Percentiles rank a stretch among this genome's conserved stretches.
phyloP scores from a whole-genome alignment of 2,888 invertebrate species.

The Chrysolina oricalcia region DNA sequence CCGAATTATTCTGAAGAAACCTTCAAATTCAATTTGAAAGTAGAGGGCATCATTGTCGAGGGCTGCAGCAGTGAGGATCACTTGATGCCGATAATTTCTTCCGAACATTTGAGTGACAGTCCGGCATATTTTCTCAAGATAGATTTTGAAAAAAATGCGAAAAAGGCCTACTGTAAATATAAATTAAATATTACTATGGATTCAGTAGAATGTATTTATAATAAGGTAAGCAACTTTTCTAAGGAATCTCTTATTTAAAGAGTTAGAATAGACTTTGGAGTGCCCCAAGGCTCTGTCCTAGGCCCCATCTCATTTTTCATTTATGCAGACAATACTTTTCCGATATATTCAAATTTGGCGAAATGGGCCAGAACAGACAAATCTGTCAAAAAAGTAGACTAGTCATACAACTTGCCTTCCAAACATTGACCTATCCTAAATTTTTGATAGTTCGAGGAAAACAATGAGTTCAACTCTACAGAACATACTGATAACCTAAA shows the following conservation, averaged over 20 bases:
- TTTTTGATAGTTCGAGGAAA: too few relatives aligned
- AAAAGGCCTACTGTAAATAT: conserved; percentile 77
- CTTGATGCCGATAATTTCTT: conserved; percentile 80
- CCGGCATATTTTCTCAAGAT: conserved; percentile 82
- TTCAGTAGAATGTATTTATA: conserved; percentile 84
- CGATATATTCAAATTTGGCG: too few relatives aligned
- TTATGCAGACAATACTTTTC: too few relatives aligned
- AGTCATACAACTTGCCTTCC: too few relatives aligned
- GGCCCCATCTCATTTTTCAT: too few relatives aligned
- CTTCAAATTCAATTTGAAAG: conserved; percentile 66
- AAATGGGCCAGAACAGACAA: too few relatives aligned
- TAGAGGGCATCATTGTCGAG: conserved; percentile 85
- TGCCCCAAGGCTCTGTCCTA: too few relatives aligned
- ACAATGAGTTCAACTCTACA: too few relatives aligned
- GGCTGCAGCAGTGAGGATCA: conserved; percentile 83
- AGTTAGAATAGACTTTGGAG: neutral
- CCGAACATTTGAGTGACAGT: conserved; percentile 76
- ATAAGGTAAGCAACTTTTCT: conserved; percentile 76
- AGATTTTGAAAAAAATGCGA: conserved; percentile 83
- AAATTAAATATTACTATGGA: conserved; percentile 81
- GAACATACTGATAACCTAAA: too few relatives aligned
- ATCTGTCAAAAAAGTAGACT: too few relatives aligned
- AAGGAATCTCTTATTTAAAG: neutral
- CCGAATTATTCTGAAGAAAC: conserved; percentile 64
- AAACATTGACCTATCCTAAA: too few relatives aligned